Evolutionary conservation across 2,888 invertebrate species (phyloP).

Genomic region (Conomelus anceps): DNA sequence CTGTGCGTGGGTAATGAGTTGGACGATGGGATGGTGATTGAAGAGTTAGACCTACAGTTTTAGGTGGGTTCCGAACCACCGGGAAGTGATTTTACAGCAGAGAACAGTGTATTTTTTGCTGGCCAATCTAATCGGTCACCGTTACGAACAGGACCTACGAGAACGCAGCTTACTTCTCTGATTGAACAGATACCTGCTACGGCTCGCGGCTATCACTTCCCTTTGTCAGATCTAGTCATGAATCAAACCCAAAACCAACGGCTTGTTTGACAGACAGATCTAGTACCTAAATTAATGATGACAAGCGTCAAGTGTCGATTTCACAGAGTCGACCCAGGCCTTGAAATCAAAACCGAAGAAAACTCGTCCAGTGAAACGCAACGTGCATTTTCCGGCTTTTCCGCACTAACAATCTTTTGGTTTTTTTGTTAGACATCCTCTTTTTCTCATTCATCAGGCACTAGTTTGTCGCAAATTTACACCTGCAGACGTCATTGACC

Average conservation of each 20-base stretch:
- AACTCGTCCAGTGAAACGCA: background rate
- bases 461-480: background rate
- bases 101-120: no score
- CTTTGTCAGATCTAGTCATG: background rate
- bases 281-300: background rate
- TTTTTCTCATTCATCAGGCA: background rate
- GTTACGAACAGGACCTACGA: no score
- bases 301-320: background rate
- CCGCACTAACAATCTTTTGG: background rate
- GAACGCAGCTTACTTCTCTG: no score
- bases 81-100: no score
- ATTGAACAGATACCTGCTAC: no score
- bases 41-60: no score
- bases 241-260: background rate
- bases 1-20: no score
- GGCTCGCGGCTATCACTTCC: no score
- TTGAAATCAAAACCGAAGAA: background rate
- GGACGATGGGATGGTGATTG: no score
- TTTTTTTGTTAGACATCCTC: background rate
- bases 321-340: background rate
- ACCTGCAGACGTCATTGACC: background rate
- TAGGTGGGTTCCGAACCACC: no score
- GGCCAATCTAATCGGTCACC: no score
- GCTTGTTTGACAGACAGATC: background rate
- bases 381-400: background rate